Evolutionary conservation across 2,797 vertebrate genomes (phyloP).

Genomic region (Syndactyla subalaris): DNA sequence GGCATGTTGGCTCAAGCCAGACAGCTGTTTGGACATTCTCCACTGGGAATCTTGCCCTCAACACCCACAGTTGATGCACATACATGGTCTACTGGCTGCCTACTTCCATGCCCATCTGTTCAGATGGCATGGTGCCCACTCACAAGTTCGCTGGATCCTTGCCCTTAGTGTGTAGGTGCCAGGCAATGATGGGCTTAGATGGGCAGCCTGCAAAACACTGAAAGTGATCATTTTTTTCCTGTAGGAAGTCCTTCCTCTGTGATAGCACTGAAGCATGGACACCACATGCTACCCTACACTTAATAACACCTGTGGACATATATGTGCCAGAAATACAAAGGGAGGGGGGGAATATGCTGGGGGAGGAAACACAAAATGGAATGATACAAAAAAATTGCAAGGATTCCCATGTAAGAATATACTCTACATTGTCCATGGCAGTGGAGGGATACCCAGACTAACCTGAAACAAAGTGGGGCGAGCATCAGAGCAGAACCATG

Average conservation of each 20-base stretch:
- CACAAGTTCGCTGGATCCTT: constrained; percentile 86
- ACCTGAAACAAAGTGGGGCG: background rate
- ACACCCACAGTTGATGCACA: constrained; percentile 86
- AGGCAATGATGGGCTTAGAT: constrained; percentile 85
- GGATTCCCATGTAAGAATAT: background rate
- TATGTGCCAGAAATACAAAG: background rate
- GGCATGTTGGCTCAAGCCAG: constrained; percentile 85
- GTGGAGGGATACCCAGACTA: background rate
- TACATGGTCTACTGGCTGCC: constrained; percentile 88
- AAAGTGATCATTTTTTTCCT: constrained; percentile 78
- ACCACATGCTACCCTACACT: constrained; percentile 66
- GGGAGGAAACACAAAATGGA: background rate
- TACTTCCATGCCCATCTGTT: constrained; percentile 87
- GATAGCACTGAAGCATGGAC: constrained; percentile 59
- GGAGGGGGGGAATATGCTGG: fast-evolving
- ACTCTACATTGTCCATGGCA: background rate
- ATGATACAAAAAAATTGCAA: fast-evolving
- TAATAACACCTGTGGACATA: constrained; percentile 59
- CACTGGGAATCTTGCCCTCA: constrained; percentile 86
- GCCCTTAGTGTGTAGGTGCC: constrained; percentile 84
- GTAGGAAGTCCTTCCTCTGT: constrained; percentile 69
- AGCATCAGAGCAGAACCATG: background rate
- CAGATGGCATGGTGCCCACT: constrained; percentile 83
- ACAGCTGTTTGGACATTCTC: constrained; percentile 86
- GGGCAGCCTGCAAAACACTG: constrained; percentile 83